Evolutionary conservation across 2,888 invertebrate genomes (phyloP).

Genomic region (Mystacides longicornis): DNA sequence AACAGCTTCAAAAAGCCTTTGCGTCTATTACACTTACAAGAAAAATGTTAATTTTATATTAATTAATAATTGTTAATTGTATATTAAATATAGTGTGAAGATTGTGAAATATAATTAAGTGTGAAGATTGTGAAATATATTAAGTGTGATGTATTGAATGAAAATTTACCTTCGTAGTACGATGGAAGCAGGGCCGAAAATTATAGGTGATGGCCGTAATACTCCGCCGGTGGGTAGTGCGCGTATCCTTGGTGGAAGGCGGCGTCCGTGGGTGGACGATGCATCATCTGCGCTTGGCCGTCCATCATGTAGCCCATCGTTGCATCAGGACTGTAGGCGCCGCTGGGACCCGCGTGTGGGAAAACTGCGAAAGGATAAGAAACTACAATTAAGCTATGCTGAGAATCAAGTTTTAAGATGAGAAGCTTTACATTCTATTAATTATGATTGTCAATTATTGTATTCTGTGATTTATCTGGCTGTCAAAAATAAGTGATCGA

Average conservation of each 20-base stretch:
- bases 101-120: too few relatives aligned
- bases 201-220: conserved; percentile 92
- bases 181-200: conserved; percentile 30
- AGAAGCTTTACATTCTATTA: neutral
- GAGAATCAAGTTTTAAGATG: neutral
- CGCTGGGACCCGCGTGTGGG: conserved; percentile 91
- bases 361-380: conserved; percentile 57
- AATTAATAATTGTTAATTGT: too few relatives aligned
- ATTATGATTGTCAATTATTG: neutral
- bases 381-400: conserved; percentile 14
- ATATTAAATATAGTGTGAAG: too few relatives aligned
- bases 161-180: conserved; percentile 15
- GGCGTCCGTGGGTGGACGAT: conserved; percentile 87
- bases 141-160: too few relatives aligned
- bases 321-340: conserved; percentile 93
- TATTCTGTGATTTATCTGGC: too few relatives aligned
- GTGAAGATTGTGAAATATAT: too few relatives aligned
- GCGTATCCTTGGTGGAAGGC: conserved; percentile 90
- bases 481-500: too few relatives aligned
- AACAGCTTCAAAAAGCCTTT: too few relatives aligned
- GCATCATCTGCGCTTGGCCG: conserved; percentile 92
- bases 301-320: conserved; percentile 98
- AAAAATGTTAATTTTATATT: too few relatives aligned
- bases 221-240: conserved; percentile 84
- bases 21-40: too few relatives aligned